Evolutionary conservation across 2,888 invertebrate species (phyloP).

Genomic region (Scrobipalpa costella): DNA sequence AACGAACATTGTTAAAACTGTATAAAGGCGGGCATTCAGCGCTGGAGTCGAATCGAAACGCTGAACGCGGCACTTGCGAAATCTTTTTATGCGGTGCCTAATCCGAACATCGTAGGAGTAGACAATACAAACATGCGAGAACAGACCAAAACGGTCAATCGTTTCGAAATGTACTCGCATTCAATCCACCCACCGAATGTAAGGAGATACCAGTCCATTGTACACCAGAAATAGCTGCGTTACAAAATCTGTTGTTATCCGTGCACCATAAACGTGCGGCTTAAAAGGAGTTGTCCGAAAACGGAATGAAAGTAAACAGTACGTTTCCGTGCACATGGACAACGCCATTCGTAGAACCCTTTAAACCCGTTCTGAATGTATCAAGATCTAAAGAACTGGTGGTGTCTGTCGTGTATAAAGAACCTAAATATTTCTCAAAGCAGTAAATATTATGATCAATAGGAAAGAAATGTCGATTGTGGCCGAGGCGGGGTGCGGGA

Average conservation of each 20-base stretch:
- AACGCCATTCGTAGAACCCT: constrained; percentile 31
- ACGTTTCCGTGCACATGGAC: constrained; percentile 68
- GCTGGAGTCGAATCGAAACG: not conserved
- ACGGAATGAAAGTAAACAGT: constrained; percentile 67
- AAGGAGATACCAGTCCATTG: constrained; percentile 55
- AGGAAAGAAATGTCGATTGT: constrained; percentile 39
- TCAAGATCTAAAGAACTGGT: constrained; percentile 20
- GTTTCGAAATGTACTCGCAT: constrained; percentile 49
- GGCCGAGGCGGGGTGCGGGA: constrained; percentile 46
- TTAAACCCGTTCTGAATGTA: constrained; percentile 23
- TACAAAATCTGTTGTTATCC: constrained; percentile 66
- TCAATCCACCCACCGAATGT: constrained; percentile 48
- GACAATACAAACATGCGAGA: constrained; percentile 28
- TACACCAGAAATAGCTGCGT: constrained; percentile 59
- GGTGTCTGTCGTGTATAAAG: constrained; percentile 33
- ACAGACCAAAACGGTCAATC: constrained; percentile 26
- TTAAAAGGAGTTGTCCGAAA: constrained; percentile 69
- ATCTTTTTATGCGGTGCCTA: constrained; percentile 15
- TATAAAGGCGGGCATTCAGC: constrained; percentile 5
- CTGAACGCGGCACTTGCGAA: constrained; percentile 12
- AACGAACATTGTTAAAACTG: constrained; percentile 33
- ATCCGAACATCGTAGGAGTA: constrained; percentile 27
- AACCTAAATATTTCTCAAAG: constrained; percentile 35
- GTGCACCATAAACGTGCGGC: constrained; percentile 59
- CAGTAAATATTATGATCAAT: constrained; percentile 37